Conservation (phyloP, 2,113 vertebrate genomes). For the Poecilia latipinna region DNA sequence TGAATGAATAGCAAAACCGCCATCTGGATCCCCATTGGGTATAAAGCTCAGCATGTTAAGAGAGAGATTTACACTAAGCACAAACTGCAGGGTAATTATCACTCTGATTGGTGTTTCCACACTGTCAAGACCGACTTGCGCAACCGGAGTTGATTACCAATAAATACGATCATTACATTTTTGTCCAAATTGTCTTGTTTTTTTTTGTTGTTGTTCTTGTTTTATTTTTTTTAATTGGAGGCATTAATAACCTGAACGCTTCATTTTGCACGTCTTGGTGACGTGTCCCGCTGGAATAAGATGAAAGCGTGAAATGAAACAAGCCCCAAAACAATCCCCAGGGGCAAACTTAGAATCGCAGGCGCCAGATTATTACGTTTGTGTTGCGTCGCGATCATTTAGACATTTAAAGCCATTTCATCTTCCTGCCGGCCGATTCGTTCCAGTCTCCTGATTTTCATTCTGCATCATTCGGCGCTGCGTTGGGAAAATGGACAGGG, state of each 20-base stretch:
- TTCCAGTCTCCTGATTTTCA: constrained; percentile 45
- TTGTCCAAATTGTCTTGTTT: constrained; percentile 29
- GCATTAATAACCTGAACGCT: constrained; percentile 46
- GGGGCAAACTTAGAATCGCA: constrained; percentile 63
- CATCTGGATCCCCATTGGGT: constrained; percentile 49
- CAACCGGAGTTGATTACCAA: constrained; percentile 55
- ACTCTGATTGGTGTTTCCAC: constrained; percentile 51
- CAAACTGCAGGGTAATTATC: constrained; percentile 45
- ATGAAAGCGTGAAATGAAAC: constrained; percentile 64
- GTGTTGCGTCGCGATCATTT: constrained; percentile 19
- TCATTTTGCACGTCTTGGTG: constrained; percentile 54
- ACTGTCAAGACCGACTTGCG: constrained; percentile 34
- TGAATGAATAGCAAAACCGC: constrained; percentile 38
- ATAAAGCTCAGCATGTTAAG: constrained; percentile 52
- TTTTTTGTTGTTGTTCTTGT: no score
- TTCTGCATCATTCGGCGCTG: constrained; percentile 37
- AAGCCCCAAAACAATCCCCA: constrained; percentile 56
- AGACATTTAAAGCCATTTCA: constrained; percentile 29
- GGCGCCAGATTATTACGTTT: constrained; percentile 68
- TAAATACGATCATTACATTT: constrained; percentile 57
- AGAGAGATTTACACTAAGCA: constrained; percentile 55
- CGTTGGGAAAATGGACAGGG: constrained; percentile 54
- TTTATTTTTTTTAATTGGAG: constrained; percentile 13
- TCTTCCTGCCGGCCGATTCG: constrained; percentile 53
- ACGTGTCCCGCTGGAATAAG: constrained; percentile 58